Base-by-base conservation (phyloP, 2,888 invertebrate species). In the Himalopsyche japonica region DNA sequence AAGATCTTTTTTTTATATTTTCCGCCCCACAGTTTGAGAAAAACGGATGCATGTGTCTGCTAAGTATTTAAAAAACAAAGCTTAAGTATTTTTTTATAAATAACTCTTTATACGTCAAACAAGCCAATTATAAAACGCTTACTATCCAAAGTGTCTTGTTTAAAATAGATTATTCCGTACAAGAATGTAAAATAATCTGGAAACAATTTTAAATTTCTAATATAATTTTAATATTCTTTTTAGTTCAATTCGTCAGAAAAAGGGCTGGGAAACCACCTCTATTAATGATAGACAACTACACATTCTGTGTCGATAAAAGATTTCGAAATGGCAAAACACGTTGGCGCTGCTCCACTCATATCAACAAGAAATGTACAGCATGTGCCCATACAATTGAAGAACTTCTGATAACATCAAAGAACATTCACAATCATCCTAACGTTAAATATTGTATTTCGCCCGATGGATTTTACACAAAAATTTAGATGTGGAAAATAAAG, bases 391-490 rank as follows among this genome's bases (percentile, higher is more conserved):
- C 49, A 3, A 7, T 47, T 30, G 57, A 47, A 3, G 48, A 80
- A 48, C 43, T 15, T 7, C 18, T 80, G 2, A 18, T 80, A 5
- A 27, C 80, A 15, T 7, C 57, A 27, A 82, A 43, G 32, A 70
- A 78, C 24, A 48, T 12, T 12, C 85, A 85, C 24, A 85, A 80
- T 12, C 85, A 85, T 49, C 81, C 90, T 0, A 91, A 91, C 0
- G 89, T 90, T 0, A 89, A 90, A 79, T 91, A 91, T 81, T 89
- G 88, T 80, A 90, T 91, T 70, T 89, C 76, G 10, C 3, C 89
- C 15, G 89, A 90, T 4, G 92, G 91, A 0, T 89, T 89, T 76
- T 91, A 90, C 86, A 88, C 90, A 3, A 90, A 90, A 86, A 87
- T 90, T 30, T 89, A 88, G 15, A 43, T 43, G 32, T 24, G 87